Conservation (phyloP, 2,113 vertebrate genomes). For the Eretmochelys imbricata region DNA sequence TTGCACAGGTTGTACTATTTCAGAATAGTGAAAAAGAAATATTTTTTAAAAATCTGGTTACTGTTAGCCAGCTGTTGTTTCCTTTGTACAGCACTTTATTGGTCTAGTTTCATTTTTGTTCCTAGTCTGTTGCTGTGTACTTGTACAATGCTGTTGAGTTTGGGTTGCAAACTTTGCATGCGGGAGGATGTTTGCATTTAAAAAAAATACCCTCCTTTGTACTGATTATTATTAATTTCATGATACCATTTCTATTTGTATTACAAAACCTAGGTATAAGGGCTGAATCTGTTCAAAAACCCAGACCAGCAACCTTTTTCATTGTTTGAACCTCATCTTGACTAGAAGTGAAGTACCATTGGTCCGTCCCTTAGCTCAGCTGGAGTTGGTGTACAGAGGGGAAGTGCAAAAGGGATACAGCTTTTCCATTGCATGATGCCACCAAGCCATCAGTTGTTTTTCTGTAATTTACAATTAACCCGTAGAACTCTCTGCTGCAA, state of each 20-base stretch:
- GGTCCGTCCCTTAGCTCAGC: background rate
- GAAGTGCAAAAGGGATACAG: background rate
- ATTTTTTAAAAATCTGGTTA: background rate
- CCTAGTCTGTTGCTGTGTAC: background rate
- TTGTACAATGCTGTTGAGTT: background rate
- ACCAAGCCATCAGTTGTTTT: background rate
- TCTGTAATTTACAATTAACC: background rate
- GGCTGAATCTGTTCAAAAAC: background rate
- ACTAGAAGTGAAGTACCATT: background rate
- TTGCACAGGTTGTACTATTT: background rate
- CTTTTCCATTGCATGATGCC: background rate
- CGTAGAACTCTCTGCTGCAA: background rate
- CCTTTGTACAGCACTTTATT: background rate
- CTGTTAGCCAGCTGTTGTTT: background rate
- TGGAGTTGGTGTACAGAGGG: background rate
- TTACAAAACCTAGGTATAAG: background rate
- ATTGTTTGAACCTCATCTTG: background rate
- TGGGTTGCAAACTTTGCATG: background rate
- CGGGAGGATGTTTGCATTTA: fast-evolving
- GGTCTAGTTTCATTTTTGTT: background rate
- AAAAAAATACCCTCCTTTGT: background rate
- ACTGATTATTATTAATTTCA: background rate
- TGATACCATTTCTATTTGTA: fast-evolving
- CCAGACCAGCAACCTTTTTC: background rate
- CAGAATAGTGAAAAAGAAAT: background rate